phyloP scores from a whole-genome alignment of 2,113 vertebrate species.

The Nannobrachium achirus region DNA sequence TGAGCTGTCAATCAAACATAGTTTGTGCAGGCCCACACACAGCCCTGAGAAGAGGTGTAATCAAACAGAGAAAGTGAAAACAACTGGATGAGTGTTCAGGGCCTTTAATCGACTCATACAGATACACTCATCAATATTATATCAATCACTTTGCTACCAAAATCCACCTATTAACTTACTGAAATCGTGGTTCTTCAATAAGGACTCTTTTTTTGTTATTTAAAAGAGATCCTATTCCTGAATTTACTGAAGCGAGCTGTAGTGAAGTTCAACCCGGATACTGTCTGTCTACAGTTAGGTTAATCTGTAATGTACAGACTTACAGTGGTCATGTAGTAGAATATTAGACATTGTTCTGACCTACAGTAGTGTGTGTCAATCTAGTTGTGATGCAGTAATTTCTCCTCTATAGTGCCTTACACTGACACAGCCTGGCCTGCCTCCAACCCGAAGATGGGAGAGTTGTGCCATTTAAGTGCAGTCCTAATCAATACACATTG shows the following conservation, averaged over 20 bases:
- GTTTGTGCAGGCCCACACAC: no score
- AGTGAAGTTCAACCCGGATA: constrained; percentile 20
- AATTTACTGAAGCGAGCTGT: constrained; percentile 23
- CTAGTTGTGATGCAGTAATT: constrained; percentile 66
- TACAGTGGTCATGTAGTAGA: constrained; percentile 27
- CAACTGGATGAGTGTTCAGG: no score
- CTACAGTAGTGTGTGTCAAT: constrained; percentile 44
- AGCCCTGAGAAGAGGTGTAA: no score
- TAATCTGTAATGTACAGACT: constrained; percentile 35
- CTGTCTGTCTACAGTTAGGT: constrained; percentile 18
- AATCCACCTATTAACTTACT: no score
- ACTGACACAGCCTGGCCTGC: constrained; percentile 64
- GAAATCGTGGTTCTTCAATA: no score
- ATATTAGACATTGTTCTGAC: constrained; percentile 51
- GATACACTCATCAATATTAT: neutral
- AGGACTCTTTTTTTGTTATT: no score
- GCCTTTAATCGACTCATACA: no score
- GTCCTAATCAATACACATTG: constrained; percentile 13
- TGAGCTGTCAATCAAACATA: no score
- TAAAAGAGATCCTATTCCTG: neutral
- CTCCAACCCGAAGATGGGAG: constrained; percentile 30
- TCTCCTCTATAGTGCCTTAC: constrained; percentile 71
- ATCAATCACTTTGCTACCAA: neutral
- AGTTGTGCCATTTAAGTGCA: constrained; percentile 9
- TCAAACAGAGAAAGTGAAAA: no score